Evolutionary conservation across 2,888 invertebrate genomes (phyloP).

Genomic region (Leptarthrus brevirostris): DNA sequence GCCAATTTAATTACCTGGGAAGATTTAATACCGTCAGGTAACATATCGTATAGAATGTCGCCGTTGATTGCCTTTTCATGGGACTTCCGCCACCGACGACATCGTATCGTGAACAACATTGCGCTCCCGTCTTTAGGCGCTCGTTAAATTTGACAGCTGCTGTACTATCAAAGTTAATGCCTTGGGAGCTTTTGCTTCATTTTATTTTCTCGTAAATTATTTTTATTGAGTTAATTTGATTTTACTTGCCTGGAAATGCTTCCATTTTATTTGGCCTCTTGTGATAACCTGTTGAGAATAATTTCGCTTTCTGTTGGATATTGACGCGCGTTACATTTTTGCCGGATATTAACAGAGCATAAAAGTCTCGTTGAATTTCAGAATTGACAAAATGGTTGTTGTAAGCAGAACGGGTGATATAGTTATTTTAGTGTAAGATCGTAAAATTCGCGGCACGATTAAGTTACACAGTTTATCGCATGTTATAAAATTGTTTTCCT

Average conservation of each 20-base stretch:
- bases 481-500: no score
- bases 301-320: background rate
- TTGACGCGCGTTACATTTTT: background rate
- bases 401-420: background rate
- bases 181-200: background rate
- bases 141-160: conserved; percentile 4
- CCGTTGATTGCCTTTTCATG: conserved; percentile 1
- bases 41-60: background rate
- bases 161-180: background rate
- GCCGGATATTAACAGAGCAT: conserved; percentile 2
- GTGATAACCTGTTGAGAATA: conserved; percentile 2
- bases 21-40: background rate
- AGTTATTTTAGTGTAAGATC: background rate
- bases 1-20: conserved; percentile 1
- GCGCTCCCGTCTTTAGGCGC: background rate
- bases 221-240: conserved; percentile 20
- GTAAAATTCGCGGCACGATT: no score
- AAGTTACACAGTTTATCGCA: no score
- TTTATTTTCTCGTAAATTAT: conserved; percentile 20
- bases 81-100: background rate
- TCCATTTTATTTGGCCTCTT: background rate
- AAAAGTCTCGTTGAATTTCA: conserved; percentile 2
- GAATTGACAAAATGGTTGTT: background rate
- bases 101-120: no score
- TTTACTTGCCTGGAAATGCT: conserved; percentile 1